These are phyloP conservation scores for Acleris laterana DNA, from an alignment of 2,888 invertebrate species.

Conservation along the genomic window DNA sequence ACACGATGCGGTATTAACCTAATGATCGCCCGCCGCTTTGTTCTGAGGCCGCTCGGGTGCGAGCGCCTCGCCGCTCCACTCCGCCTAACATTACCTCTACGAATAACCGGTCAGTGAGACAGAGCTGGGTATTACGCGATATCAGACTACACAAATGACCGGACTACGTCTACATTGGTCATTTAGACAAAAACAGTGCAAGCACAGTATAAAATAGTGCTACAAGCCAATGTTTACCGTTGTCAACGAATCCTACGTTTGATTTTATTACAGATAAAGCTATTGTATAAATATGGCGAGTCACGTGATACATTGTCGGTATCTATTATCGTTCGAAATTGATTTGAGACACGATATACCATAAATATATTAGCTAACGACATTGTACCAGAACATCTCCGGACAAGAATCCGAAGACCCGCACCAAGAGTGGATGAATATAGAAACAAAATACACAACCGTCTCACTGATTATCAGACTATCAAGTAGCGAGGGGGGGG, in stretches of 20 bases:
- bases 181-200: not conserved
- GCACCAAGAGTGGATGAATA: not conserved
- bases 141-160: not conserved
- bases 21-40: conserved; percentile 59
- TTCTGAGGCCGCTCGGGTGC: conserved; percentile 57
- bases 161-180: not conserved
- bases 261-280: too few species aligned
- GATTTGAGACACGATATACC: conserved; percentile 24
- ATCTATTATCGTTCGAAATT: conserved; percentile 1
- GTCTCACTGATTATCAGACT: conserved; percentile 57
- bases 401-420: not conserved
- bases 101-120: conserved; percentile 63
- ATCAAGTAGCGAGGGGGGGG: conserved; percentile 36
- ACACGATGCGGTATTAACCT: conserved; percentile 76
- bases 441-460: conserved; percentile 41
- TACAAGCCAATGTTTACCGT: too few species aligned
- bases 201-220: not conserved
- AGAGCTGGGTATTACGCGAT: conserved; percentile 20
- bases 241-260: too few species aligned
- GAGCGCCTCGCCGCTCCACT: conserved; percentile 48
- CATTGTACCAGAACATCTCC: conserved; percentile 2
- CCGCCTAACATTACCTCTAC: conserved; percentile 43
- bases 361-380: conserved; percentile 4
- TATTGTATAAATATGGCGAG: conserved; percentile 31
- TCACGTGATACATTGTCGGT: conserved; percentile 1